phyloP scores from a whole-genome alignment of 2,113 vertebrate genomes.

The Anarhynchus alexandrinus region DNA sequence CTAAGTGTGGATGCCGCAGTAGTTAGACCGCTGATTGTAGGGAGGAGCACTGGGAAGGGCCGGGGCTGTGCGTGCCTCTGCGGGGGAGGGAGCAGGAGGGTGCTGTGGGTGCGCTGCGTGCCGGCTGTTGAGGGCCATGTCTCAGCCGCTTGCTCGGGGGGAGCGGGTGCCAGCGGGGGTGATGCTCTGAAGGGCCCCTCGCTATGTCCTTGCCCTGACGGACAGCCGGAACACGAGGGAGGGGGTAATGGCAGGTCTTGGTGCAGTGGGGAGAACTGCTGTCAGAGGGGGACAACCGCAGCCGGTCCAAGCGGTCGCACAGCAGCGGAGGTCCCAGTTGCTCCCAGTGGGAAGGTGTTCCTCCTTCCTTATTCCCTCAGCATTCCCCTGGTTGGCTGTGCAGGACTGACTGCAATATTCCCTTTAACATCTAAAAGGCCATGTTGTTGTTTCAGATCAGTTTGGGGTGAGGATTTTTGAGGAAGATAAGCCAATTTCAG shows the following conservation, averaged over 20 bases:
- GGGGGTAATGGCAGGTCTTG: not conserved
- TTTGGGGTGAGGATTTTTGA: not conserved
- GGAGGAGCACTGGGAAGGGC: not conserved
- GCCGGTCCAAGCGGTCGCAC: rapidly evolving
- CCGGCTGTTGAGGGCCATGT: rapidly evolving
- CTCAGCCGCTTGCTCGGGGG: not conserved
- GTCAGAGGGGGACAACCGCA: rapidly evolving
- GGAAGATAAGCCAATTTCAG: not conserved
- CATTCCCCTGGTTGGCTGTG: not conserved
- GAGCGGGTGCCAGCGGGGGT: not conserved
- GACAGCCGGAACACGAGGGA: not conserved
- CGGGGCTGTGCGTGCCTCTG: not conserved
- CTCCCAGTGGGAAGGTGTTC: not conserved
- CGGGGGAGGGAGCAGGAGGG: not conserved
- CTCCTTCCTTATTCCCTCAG: not conserved
- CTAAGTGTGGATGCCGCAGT: not conserved
- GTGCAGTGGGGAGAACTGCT: not conserved
- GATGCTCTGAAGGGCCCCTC: not conserved
- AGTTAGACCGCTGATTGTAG: not conserved
- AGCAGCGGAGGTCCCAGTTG: not conserved
- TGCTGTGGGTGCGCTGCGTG: rapidly evolving
- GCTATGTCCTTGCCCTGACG: not conserved
- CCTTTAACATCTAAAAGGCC: not conserved
- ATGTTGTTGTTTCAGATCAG: not conserved
- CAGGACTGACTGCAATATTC: not conserved